Percentiles rank a stretch among this genome's conserved stretches.
These are phyloP conservation scores for Hydriomena furcata DNA, from an alignment of 2,888 invertebrate genomes.

Conservation along the genomic window DNA sequence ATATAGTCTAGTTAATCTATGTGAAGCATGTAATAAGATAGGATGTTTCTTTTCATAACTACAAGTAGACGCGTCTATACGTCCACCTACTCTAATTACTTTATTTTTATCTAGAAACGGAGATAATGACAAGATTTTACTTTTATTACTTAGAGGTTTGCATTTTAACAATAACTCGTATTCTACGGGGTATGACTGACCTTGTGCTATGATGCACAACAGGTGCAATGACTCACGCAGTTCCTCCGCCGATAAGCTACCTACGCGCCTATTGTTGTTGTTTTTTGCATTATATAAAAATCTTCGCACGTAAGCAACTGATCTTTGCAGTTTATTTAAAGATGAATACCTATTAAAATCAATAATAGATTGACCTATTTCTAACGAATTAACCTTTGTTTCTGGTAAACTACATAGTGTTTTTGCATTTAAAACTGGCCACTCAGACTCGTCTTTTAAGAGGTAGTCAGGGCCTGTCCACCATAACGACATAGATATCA, in stretches of 20 bases:
- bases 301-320: constrained; percentile 28
- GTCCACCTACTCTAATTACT: constrained; percentile 39
- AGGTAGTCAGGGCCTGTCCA: too few species aligned
- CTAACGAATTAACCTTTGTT: too few species aligned
- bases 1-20: constrained; percentile 32
- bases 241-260: constrained; percentile 25
- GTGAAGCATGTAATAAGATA: constrained; percentile 40
- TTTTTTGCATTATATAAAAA: constrained; percentile 30
- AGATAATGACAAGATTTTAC: constrained; percentile 34
- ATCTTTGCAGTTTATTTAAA: constrained; percentile 24
- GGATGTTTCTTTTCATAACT: too few species aligned
- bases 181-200: constrained; percentile 32
- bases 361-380: too few species aligned
- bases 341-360: too few species aligned
- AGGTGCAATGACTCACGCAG: constrained; percentile 26
- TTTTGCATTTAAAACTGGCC: too few species aligned
- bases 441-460: too few species aligned
- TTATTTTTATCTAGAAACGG: constrained; percentile 31
- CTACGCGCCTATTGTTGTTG: constrained; percentile 14
- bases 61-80: constrained; percentile 31
- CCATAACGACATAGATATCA: too few species aligned
- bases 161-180: constrained; percentile 26
- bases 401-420: too few species aligned
- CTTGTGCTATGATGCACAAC: constrained; percentile 25
- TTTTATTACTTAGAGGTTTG: constrained; percentile 25